Base-by-base conservation (phyloP, 1,140 invertebrate species). In the Harpegnathos saltator region DNA sequence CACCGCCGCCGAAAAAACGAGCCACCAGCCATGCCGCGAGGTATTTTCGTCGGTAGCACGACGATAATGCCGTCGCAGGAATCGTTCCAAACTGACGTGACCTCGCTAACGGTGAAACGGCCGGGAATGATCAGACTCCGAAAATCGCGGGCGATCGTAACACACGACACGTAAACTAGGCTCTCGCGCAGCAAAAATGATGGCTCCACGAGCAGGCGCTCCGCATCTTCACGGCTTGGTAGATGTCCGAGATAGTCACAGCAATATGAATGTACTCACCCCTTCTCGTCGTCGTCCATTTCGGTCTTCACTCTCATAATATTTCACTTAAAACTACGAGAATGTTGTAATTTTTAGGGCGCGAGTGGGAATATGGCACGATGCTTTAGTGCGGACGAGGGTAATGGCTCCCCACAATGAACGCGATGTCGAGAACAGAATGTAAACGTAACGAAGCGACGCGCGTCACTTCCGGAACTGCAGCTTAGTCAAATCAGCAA, bases 291-390 rank as follows among this genome's bases (percentile, higher is more conserved):
- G 92, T 95, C 94, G 90, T 95, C 95, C 94, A 95, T 95, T 89
- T 95, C 95, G 92, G 91, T 94, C 92, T 95, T 95, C 88, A 95
- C 94, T 94, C 95, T 94, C 95, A 95, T 95, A 94, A 92, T 95
- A 94, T 94, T 93, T 92, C 91, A 93, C 93, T 93, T 94, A 93
- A 91, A 94, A 94, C 92, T 93, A 94, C 90, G 82, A 90, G 86
- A 91, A 92, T 89, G 89, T 87, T 92, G 89, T 90, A 92, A 91
- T 89, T 90, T 91, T 90, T 90, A 82, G 85, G 90, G 88, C 90
- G 91, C 92, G 91, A 92, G 90, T 91, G 90, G 90, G 89, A 94
- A 94, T 94, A 94, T 94, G 93, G 94, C 93, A 93, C 93, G 92
- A 93, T 93, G 92, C 93, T 92, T 90, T 90, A 89, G 89, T 91